Percentiles rank a stretch among this genome's conserved stretches.
Evolutionary conservation across 2,113 vertebrate species (phyloP).

Genomic region (Thamnaconus septentrionalis): DNA sequence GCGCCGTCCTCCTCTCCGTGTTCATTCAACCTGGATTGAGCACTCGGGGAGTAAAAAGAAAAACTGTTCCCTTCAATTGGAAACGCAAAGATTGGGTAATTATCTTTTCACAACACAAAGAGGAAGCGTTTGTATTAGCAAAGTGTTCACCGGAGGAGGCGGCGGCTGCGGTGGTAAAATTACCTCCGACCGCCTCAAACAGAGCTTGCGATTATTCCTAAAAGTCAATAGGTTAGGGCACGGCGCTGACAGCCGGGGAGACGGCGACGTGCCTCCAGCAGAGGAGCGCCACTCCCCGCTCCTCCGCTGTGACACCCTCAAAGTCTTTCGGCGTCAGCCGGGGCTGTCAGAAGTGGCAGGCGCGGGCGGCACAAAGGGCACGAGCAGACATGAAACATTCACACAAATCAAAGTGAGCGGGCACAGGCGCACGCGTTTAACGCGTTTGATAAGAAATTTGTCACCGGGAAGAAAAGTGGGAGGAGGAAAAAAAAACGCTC

Average conservation of each 20-base stretch:
- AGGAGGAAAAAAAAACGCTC: not conserved
- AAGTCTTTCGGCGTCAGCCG: constrained; percentile 47
- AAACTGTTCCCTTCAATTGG: constrained; percentile 37
- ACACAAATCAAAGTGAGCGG: constrained; percentile 18
- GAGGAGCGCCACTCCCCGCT: constrained; percentile 41
- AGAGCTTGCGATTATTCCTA: not conserved
- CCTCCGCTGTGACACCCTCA: constrained; percentile 49
- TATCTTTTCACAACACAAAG: constrained; percentile 30
- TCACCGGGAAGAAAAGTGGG: not conserved
- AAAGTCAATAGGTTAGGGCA: constrained; percentile 14
- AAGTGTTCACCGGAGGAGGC: not conserved
- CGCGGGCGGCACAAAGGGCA: constrained; percentile 28
- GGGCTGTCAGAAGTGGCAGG: constrained; percentile 53
- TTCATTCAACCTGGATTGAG: constrained; percentile 47
- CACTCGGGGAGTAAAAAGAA: constrained; percentile 24
- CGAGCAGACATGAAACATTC: constrained; percentile 23
- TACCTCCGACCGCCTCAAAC: constrained; percentile 1
- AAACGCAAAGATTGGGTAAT: constrained; percentile 32
- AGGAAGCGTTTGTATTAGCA: not conserved
- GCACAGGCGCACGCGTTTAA: not conserved
- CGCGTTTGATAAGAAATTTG: constrained; percentile 15
- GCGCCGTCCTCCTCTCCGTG: constrained; percentile 28
- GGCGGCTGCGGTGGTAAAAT: not conserved
- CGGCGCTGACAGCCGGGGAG: constrained; percentile 16
- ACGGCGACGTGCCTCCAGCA: constrained; percentile 16